Percentiles rank a stretch among this genome's conserved stretches.
Evolutionary conservation across 2,113 vertebrate species (phyloP).

Genomic region (Bambusicola thoracicus): DNA sequence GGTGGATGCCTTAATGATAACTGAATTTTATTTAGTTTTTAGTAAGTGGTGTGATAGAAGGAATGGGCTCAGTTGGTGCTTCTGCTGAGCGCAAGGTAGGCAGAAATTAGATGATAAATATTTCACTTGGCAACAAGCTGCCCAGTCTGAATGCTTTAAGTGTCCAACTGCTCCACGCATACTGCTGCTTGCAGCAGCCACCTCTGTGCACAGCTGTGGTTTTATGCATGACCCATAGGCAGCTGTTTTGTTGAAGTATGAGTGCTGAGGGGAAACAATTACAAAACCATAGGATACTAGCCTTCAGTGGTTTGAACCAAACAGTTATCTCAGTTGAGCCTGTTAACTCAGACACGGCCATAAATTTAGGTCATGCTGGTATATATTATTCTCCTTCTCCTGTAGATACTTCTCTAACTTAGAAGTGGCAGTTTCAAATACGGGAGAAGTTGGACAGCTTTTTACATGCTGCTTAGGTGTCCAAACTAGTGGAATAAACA

Average conservation of each 20-base stretch:
- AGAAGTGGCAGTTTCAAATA: neutral
- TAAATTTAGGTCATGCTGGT: neutral
- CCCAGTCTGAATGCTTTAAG: neutral
- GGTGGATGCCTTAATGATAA: neutral
- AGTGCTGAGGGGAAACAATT: neutral
- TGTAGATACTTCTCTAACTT: neutral
- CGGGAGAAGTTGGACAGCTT: neutral
- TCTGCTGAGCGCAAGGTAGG: neutral
- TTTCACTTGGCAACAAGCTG: neutral
- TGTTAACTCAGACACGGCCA: neutral
- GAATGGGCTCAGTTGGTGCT: neutral
- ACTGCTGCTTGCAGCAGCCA: neutral
- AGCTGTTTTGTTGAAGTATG: neutral
- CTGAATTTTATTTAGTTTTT: neutral
- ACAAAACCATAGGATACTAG: neutral
- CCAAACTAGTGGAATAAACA: constrained; percentile 16
- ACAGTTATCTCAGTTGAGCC: neutral
- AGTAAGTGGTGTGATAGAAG: neutral
- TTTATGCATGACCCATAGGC: neutral
- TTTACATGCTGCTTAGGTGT: neutral
- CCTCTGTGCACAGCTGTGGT: neutral
- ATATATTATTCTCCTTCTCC: neutral
- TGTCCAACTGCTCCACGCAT: neutral
- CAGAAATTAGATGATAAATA: neutral
- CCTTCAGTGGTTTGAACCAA: neutral